phyloP scores from a whole-genome alignment of 2,888 invertebrate species.

The Drosophila birchii region DNA sequence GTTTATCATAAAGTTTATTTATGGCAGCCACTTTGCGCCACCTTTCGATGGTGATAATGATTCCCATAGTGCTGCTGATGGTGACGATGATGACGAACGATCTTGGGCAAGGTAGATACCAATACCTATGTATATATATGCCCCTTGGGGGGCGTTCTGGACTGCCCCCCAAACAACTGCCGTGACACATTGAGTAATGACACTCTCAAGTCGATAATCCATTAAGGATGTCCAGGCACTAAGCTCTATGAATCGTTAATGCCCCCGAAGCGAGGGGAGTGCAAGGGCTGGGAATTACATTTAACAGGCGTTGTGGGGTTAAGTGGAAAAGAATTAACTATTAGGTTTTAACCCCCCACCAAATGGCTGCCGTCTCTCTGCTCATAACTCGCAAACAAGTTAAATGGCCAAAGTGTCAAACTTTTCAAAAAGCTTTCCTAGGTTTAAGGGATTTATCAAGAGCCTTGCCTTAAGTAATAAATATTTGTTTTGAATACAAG shows the following conservation, averaged over 20 bases:
- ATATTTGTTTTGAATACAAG: not conserved
- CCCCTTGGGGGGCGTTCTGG: not conserved
- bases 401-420: slow-evolving; percentile 23
- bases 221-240: slow-evolving; percentile 29
- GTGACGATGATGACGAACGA: slow-evolving; percentile 19
- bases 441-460: not conserved
- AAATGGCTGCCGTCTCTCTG: not conserved
- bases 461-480: not conserved
- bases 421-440: slow-evolving; percentile 6
- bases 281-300: not conserved
- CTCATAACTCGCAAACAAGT: slow-evolving; percentile 8
- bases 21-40: slow-evolving; percentile 47
- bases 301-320: not conserved
- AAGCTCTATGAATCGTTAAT: slow-evolving; percentile 42
- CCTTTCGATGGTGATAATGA: slow-evolving; percentile 41
- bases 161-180: slow-evolving; percentile 25
- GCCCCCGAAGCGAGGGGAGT: not conserved
- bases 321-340: slow-evolving; percentile 14
- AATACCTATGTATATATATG: not conserved
- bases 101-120: slow-evolving; percentile 11
- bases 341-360: not conserved
- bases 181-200: slow-evolving; percentile 74
- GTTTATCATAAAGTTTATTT: slow-evolving; percentile 55
- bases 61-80: slow-evolving; percentile 6
- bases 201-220: slow-evolving; percentile 60